Evolutionary conservation across 1,140 invertebrate genomes (phyloP), one percentile per base, ranked within the genome.

Genomic region (Sminthurides bifidus): DNA sequence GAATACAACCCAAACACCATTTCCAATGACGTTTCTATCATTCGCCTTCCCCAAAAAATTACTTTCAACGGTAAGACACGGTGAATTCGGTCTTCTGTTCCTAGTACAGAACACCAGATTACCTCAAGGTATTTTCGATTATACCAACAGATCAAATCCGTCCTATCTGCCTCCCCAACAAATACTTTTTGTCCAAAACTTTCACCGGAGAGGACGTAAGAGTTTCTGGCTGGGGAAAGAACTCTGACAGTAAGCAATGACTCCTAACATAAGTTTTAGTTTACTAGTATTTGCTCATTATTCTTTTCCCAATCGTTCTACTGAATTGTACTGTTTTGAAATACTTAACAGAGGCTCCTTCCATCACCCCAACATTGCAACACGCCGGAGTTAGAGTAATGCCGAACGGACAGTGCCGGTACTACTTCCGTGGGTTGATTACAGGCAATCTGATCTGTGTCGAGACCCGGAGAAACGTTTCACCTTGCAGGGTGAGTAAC

Each of bases 1-100:
- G 45, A 56, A 15, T 65, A 61, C 53, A 65, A 65, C 40, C 50
- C 52, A 31, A 58, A 61, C 45, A 64, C 64, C 10, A 63, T 65
- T 35, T 43, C 57, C 6, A 52, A 63, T 37, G 64, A 65, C 30
- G 48, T 65, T 46, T 52, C 50, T n/a, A 51, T 65, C 26, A 46
- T 65, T 29, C 24, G 57, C 12, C 33, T 64, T 10, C 57, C 61
- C 2, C 49, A 59, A 29, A 26, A 52, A 26, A 54, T 65, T 14
- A 21, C 54, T 43, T 63, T 58, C 27, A 65, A 21, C 30, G 59
- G 63, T 65, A 53, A 45, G 4, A 19, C 41, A 44, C 10, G 12
- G 41, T 21, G 21, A 15, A 12, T 15, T 15, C 24, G 30, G 23
- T n/a, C 45, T 26, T 49, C 21, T 12, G 23, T 26, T 49, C n/a